Percentiles rank a stretch among this genome's conserved stretches.
These are phyloP conservation scores for Hemithea aestivaria DNA, from an alignment of 2,888 invertebrate species.

Conservation along the genomic window DNA sequence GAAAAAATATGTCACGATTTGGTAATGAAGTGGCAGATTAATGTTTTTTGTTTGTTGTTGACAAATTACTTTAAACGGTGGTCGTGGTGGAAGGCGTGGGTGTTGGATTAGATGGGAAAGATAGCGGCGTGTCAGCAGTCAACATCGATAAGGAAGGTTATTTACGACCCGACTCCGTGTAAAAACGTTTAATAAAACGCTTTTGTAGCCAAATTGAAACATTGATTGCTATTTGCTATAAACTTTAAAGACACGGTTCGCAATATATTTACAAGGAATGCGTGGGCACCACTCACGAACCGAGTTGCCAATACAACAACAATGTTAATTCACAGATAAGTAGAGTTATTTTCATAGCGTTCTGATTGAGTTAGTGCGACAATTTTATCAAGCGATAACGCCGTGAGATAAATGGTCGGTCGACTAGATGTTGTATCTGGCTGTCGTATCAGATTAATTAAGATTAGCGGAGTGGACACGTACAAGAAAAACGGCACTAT, in stretches of 20 bases:
- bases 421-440: slow-evolving; percentile 17
- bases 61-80: slow-evolving; percentile 59
- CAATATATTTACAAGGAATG: slow-evolving; percentile 22
- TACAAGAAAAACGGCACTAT: slow-evolving; percentile 27
- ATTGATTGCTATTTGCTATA: slow-evolving; percentile 7
- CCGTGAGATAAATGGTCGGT: slow-evolving; percentile 21
- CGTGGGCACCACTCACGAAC: slow-evolving; percentile 25
- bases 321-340: slow-evolving; percentile 24
- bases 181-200: slow-evolving; percentile 32
- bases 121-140: slow-evolving; percentile 51
- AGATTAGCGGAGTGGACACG: slow-evolving; percentile 26
- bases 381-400: slow-evolving; percentile 25
- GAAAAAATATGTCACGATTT: slow-evolving; percentile 32
- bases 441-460: slow-evolving; percentile 28
- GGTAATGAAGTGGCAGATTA: slow-evolving; percentile 41
- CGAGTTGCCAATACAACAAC: slow-evolving; percentile 17
- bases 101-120: slow-evolving; percentile 51
- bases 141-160: slow-evolving; percentile 52
- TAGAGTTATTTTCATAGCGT: slow-evolving; percentile 21
- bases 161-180: slow-evolving; percentile 43
- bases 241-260: slow-evolving; percentile 19
- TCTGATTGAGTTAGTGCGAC: slow-evolving; percentile 19
- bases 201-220: slow-evolving; percentile 16
- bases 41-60: slow-evolving; percentile 42
- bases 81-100: slow-evolving; percentile 52